A percentile compares a stretch with the other conserved stretches of the same genome.
Evolutionary conservation across 2,888 invertebrate species (phyloP).

Genomic region (Cephonodes hylas): DNA sequence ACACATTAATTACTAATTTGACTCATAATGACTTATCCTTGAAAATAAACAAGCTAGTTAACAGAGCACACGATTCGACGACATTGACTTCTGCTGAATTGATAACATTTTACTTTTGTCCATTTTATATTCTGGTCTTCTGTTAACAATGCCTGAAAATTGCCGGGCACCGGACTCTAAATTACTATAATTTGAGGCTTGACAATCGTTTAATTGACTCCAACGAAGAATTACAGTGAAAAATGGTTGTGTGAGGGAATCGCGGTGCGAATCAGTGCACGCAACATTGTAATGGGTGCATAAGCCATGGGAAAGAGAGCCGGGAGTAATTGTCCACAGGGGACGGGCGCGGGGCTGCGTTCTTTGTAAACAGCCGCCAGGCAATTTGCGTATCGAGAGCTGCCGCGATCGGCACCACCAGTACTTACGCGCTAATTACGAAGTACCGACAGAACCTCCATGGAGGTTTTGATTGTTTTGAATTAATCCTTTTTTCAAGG

Average conservation of each 20-base stretch:
- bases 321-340: constrained; percentile 48
- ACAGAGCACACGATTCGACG: background rate
- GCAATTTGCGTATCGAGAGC: constrained; percentile 65
- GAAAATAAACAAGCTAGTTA: too few relatives aligned
- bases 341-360: constrained; percentile 23
- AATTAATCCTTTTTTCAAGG: too few relatives aligned
- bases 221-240: background rate
- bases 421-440: constrained; percentile 57
- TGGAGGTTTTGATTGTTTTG: background rate
- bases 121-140: background rate
- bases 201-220: background rate
- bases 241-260: background rate
- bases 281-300: constrained; percentile 2
- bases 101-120: background rate
- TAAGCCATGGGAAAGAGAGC: constrained; percentile 33
- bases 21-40: too few relatives aligned
- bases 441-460: constrained; percentile 35
- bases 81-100: background rate
- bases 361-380: constrained; percentile 68
- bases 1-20: too few relatives aligned
- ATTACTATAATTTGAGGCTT: background rate
- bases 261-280: background rate
- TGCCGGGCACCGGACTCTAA: background rate
- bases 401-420: constrained; percentile 39
- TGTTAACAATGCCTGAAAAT: background rate